Percentiles rank a stretch among this genome's conserved stretches.
These are phyloP conservation scores for Dolichomitus sp. DNA, from an alignment of 2,888 invertebrate species.

Conservation along the genomic window DNA sequence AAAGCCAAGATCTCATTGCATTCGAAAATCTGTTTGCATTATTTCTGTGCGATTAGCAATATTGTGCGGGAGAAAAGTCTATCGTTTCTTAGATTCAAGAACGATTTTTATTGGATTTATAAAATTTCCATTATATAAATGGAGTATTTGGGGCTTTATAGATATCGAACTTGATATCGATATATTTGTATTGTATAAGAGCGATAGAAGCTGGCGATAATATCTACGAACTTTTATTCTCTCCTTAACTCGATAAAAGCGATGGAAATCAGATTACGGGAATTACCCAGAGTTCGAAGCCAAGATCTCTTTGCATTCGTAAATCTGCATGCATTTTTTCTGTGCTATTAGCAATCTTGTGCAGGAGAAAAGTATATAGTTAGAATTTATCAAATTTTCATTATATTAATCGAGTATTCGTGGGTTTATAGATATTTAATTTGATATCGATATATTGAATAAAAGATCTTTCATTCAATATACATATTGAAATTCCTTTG, in stretches of 20 bases:
- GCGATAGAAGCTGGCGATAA: neutral
- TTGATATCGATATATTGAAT: neutral
- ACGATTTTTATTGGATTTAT: neutral
- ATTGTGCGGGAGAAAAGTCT: neutral
- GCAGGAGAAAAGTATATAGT: neutral
- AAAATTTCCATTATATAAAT: neutral
- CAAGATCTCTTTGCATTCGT: neutral
- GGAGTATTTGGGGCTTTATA: neutral
- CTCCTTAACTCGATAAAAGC: neutral
- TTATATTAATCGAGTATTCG: neutral
- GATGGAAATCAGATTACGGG: neutral
- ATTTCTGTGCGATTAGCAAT: neutral
- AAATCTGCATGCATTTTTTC: neutral
- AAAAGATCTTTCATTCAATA: no score
- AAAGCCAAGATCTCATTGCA: neutral
- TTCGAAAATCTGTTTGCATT: neutral
- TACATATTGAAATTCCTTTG: no score
- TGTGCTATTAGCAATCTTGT: neutral
- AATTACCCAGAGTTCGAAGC: neutral
- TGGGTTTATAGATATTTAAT: neutral
- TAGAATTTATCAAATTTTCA: neutral
- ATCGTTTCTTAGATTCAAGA: neutral
- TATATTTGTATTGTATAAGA: neutral
- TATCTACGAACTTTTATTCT: conserved; percentile 9
- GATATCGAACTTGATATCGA: neutral